Evolutionary conservation across 1,140 invertebrate species (phyloP), one percentile per base, ranked within the genome.

Genomic region (Drosophila quadrilineata): DNA sequence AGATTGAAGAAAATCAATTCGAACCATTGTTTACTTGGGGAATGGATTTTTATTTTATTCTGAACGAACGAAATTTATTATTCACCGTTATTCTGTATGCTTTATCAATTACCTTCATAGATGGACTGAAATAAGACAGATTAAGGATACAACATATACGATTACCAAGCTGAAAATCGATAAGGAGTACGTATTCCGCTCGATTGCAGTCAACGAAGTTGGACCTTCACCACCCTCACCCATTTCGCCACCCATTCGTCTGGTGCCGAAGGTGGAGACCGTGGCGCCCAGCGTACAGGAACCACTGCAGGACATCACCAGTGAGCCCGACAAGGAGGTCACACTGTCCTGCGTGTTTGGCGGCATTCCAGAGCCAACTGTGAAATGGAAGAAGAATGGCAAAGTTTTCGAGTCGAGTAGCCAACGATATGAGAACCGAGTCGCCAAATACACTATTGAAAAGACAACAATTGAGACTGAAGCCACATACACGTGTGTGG

Each of bases 331-430:
- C 70, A 93, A 93, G 90, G 92, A 89, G 80, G 91, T 92, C 62
- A 94, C 92, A 67, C 90, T 97, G 31, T 92, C 92, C 10, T 94
- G 95, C 84, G 93, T 95, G 36, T 94, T 96, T 75, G 93, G 93
- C 56, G 97, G 96, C n/a, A 90, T 93, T 73, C 96, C 97, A 2
- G 90, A 92, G 86, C 97, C 97, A n/a, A 94, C 93, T 70, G 93
- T 97, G 3, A 93, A 92, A 63, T 98, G 97, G 97, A 93, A 90
- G 40, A 93, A 92, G 79, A 92, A 93, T 72, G 92, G 91, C 3
- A 90, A 92, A 59, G 89, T 91, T 29, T 89, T 93, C 24, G 90
- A 91, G 71, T 90, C 91, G 17, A 90, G 87, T n/a, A 91, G 90
- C 46, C 92, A 93, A 8, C 92, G 91, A 6, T 96, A 95, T 69